phyloP scores from a whole-genome alignment of 2,113 vertebrate species.

The Microcebus lehilahytsara region DNA sequence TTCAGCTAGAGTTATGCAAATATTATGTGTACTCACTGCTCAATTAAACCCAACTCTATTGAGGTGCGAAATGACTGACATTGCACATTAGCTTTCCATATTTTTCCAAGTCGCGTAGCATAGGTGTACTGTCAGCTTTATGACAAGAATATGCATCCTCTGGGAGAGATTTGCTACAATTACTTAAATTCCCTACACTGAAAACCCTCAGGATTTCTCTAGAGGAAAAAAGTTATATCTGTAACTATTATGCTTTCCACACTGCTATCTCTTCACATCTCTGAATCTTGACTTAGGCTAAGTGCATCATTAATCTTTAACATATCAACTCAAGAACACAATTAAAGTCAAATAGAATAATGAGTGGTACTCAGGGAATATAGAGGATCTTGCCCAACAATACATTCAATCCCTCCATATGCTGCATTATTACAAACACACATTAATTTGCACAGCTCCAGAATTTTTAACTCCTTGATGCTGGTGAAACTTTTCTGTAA shows the following conservation, averaged over 20 bases:
- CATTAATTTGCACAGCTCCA: background rate
- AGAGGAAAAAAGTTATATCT: background rate
- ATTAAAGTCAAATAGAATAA: slow-evolving; percentile 68
- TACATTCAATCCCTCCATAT: background rate
- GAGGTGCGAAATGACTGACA: background rate
- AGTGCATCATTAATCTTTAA: slow-evolving; percentile 60
- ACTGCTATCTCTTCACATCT: slow-evolving; percentile 36
- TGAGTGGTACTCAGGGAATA: background rate
- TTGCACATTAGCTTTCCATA: background rate
- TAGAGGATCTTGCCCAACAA: background rate
- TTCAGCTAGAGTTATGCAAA: background rate
- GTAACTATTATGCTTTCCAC: background rate
- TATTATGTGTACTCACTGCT: background rate
- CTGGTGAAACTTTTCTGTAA: background rate
- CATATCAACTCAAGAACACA: slow-evolving; percentile 41
- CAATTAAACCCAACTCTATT: background rate
- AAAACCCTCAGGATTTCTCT: background rate
- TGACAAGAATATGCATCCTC: background rate
- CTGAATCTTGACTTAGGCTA: slow-evolving; percentile 61
- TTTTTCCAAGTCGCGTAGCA: slow-evolving; percentile 8
- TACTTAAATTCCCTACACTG: background rate
- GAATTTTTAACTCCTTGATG: slow-evolving; percentile 1
- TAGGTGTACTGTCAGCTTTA: background rate
- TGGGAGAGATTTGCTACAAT: background rate
- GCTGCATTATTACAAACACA: background rate